These are phyloP conservation scores for Australoheros scitulus DNA, from an alignment of 2,113 vertebrate species.

Conservation along the genomic window DNA sequence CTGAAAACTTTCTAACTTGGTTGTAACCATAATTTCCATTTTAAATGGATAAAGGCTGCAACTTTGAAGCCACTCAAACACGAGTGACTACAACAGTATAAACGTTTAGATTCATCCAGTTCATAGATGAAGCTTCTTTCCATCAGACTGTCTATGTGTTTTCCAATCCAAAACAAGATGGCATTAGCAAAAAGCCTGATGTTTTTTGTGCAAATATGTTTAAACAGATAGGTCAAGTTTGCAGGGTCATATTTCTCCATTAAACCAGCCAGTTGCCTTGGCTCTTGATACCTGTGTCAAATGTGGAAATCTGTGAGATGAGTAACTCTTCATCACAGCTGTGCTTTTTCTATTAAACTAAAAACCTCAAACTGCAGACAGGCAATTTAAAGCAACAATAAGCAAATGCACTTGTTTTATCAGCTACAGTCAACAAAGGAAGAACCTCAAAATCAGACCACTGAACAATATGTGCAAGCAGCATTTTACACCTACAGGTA, in stretches of 20 bases:
- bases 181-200: not conserved
- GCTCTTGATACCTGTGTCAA: not conserved
- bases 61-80: not conserved
- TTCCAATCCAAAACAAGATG: not conserved
- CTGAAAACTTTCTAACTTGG: not conserved
- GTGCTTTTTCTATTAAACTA: not conserved
- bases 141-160: not conserved
- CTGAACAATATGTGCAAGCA: not conserved
- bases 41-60: not conserved
- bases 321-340: not conserved
- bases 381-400: slow-evolving; percentile 3
- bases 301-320: slow-evolving; percentile 17
- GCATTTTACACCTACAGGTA: not conserved
- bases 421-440: not conserved
- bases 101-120: not conserved
- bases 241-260: not conserved
- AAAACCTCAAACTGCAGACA: not conserved
- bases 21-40: not conserved
- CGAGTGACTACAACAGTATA: not conserved
- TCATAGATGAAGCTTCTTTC: not conserved
- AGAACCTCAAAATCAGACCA: not conserved
- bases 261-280: not conserved
- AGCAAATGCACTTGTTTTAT: not conserved
- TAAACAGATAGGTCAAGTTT: slow-evolving; percentile 5
- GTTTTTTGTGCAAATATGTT: slow-evolving; percentile 8